Evolutionary conservation across 2,113 vertebrate species (phyloP), one percentile per base, ranked within the genome.

Genomic region (Zosterops lateralis): DNA sequence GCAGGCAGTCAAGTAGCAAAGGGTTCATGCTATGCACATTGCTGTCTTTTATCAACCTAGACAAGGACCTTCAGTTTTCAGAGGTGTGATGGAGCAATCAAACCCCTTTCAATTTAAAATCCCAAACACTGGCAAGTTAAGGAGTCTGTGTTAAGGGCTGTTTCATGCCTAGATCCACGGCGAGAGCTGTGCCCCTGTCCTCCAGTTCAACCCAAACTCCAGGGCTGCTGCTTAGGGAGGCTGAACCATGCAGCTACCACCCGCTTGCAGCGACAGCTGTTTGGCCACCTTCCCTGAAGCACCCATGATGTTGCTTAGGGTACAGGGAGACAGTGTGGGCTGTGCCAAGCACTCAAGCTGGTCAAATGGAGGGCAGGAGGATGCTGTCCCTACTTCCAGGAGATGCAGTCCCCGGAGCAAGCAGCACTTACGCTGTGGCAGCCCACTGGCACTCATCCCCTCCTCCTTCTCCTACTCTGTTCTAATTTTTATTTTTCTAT

Each of bases 241-340:
- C 38, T 68, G 26, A 48, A 32, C 74, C 29, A 17, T 3, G 29
- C 8, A 24, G 22, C 36, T 21, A 75, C 45, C 82, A 24, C 4
- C 36, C 18, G 51, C 44, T 36, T 4, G 26, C 51, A 54, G 16
- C 14, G 53, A 32, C 47, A 73, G 19, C 14, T 53, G 36, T n/a
- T 70, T 19, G 24, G 24, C 45, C 50, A 26, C 26, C 36, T 28
- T 38, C 32, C 36, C n/a, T 19, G 31, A 53, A 84, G 48, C 42
- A 31, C 25, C 10, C 25, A 62, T 3, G 10, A 34, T 36, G 12
- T 5, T 51, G 26, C 47, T 47, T 9, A 12, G 8, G 51, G 28
- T 64, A 24, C 10, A 3, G 8, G 19, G 22, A 60, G 14, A 61
- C 1, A 2, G 36, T 9, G 3, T 2, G 6, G n/a, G 17, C 32